These are phyloP conservation scores for Mythimna loreyi DNA, from an alignment of 2,888 invertebrate species.

Conservation along the genomic window DNA sequence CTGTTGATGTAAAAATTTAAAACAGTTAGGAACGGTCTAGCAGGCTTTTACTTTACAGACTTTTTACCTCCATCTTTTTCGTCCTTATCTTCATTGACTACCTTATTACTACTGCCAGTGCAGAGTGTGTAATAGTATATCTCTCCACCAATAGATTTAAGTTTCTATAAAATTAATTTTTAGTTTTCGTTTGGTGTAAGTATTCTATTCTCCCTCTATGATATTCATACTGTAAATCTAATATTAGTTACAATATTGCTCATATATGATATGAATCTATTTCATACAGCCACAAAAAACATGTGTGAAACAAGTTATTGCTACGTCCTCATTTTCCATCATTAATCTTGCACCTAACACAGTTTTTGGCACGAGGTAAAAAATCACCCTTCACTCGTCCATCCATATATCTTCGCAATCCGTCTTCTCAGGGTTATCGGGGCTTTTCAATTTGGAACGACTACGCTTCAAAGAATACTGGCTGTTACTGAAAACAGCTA, in stretches of 20 bases:
- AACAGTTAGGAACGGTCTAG: no score
- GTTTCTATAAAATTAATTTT: no score
- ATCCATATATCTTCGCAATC: slow-evolving; percentile 14
- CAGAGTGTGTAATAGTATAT: no score
- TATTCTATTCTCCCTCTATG: background rate
- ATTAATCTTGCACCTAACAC: slow-evolving; percentile 44
- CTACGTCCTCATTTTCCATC: slow-evolving; percentile 27
- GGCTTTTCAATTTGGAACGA: slow-evolving; percentile 24
- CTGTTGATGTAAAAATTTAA: no score
- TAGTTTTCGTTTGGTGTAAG: no score
- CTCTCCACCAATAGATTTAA: no score
- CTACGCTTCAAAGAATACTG: no score
- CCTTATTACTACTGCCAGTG: no score
- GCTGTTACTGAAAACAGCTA: slow-evolving; percentile 8
- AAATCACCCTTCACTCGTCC: slow-evolving; percentile 37
- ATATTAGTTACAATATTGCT: background rate
- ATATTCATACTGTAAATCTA: background rate
- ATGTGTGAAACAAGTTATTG: background rate
- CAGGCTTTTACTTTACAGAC: no score
- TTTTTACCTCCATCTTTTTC: no score
- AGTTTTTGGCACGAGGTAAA: slow-evolving; percentile 27
- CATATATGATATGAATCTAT: background rate
- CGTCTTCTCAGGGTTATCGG: slow-evolving; percentile 11
- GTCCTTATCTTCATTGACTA: no score
- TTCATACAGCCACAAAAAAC: background rate